Base-by-base conservation (phyloP, 2,113 vertebrate species). In the Eonycteris spelaea region DNA sequence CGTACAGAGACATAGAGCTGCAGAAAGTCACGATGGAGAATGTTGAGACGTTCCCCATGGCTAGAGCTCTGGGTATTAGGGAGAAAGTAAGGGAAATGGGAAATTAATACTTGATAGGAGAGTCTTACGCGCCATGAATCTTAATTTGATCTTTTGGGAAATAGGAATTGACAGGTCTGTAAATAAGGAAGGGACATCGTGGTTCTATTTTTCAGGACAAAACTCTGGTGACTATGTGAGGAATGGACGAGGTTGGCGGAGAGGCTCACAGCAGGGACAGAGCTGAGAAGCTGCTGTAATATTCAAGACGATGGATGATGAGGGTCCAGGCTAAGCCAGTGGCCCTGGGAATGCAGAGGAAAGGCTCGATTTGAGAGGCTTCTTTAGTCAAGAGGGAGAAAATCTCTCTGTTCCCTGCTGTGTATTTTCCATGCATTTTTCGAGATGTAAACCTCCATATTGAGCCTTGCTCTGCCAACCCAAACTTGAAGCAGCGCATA, bases 381-480 rank as follows among this genome's bases (percentile, higher is more conserved):
- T 94, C 35, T 51, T 51, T 90, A 16, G 40, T 67, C 57, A 55
- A n/a, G 5, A 95, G 38, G 40, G 24, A 90, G 74, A 91, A n/a
- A n/a, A 86, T 24, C 3, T 24, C 18, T 1, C 19, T 21, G 55
- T 51, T 78, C 18, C 1, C 35, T 83, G 4, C n/a, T 71, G 80
- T 22, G 4, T 43, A 59, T 90, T 83, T 88, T 61, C n/a, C 55
- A 57, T 65, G 61, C 24, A 24, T 93, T 91, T 91, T 89, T 71
- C 14, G 40, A 91, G 24, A 35, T 70, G 16, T 80, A 86, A 96
- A 59, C 24, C n/a, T 83, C 65, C 57, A 24, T 75, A 74, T 26
- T 80, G 79, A 90, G 67, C 80, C 59, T 73, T 38, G n/a, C 67
- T 87, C 63, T 88, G 85, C 95, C 90, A 96, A 91, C 51, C n/a